phyloP scores from a whole-genome alignment of 2,888 invertebrate genomes.

The Linnaemya tessellans region DNA sequence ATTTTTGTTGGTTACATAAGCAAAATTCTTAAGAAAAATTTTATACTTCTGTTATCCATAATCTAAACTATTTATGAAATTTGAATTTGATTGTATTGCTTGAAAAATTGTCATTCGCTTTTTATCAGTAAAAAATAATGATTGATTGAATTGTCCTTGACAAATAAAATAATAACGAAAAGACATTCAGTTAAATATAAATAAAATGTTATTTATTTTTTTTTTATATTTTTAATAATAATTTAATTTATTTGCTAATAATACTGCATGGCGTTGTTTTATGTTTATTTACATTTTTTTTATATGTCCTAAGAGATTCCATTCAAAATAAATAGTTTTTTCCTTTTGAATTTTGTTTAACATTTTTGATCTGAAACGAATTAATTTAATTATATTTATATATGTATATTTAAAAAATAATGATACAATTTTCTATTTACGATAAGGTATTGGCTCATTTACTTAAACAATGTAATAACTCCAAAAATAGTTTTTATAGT shows the following conservation, averaged over 20 bases:
- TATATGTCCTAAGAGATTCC: slow-evolving; percentile 63
- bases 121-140: too few species aligned
- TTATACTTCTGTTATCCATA: too few species aligned
- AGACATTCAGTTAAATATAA: not conserved
- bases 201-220: not conserved
- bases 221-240: slow-evolving; percentile 4
- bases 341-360: slow-evolving; percentile 9
- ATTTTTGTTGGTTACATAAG: too few species aligned
- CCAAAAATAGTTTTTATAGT: too few species aligned
- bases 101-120: too few species aligned
- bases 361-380: slow-evolving; percentile 58
- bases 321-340: slow-evolving; percentile 18
- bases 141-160: too few species aligned
- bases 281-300: not conserved
- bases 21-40: too few species aligned
- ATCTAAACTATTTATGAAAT: too few species aligned
- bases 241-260: slow-evolving; percentile 40
- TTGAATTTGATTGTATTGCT: too few species aligned
- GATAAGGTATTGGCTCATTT: not conserved
- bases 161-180: too few species aligned
- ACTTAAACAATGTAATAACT: too few species aligned
- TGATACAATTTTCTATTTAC: not conserved
- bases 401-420: too few species aligned
- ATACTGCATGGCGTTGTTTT: slow-evolving; percentile 42
- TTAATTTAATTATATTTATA: not conserved